Conservation (phyloP, 2,888 invertebrate species). For the Parnassius mnemosyne region DNA sequence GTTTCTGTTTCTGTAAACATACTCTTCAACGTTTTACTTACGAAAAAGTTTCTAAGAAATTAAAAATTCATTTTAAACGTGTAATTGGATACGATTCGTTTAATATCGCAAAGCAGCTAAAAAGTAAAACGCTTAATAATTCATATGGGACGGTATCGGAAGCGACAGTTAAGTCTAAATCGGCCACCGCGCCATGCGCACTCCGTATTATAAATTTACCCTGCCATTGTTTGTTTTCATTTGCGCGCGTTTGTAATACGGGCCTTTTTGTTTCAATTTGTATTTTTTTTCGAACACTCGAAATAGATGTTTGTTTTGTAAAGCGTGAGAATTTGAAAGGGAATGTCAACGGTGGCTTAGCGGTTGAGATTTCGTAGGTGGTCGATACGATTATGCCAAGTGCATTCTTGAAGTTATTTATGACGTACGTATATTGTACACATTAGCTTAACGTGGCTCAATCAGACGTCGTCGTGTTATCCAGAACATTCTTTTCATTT, state of each 20-base stretch:
- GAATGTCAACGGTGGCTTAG: slow-evolving; percentile 52
- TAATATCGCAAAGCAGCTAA: slow-evolving; percentile 2
- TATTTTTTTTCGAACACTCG: slow-evolving; percentile 52
- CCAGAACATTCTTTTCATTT: slow-evolving; percentile 9
- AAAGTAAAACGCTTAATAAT: slow-evolving; percentile 29
- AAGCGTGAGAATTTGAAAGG: slow-evolving; percentile 66
- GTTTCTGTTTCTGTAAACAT: too few relatives aligned
- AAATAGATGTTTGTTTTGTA: slow-evolving; percentile 62
- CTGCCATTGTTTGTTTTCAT: slow-evolving; percentile 62
- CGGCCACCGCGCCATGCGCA: slow-evolving; percentile 27
- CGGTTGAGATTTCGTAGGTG: slow-evolving; percentile 43
- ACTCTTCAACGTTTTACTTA: too few relatives aligned
- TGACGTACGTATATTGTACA: neutral
- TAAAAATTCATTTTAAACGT: too few relatives aligned
- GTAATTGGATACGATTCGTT: too few relatives aligned
- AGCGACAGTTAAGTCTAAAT: slow-evolving; percentile 35
- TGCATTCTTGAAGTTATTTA: slow-evolving; percentile 23
- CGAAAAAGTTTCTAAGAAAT: too few relatives aligned
- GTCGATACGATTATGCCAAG: slow-evolving; percentile 32
- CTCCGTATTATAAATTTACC: slow-evolving; percentile 52
- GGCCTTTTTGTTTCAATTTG: slow-evolving; percentile 52
- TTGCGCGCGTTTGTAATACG: slow-evolving; percentile 57
- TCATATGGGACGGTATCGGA: slow-evolving; percentile 31
- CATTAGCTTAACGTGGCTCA: slow-evolving; percentile 10
- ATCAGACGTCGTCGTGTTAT: slow-evolving; percentile 8